phyloP scores from a whole-genome alignment of 2,888 invertebrate species.

The Cordilura impudica region DNA sequence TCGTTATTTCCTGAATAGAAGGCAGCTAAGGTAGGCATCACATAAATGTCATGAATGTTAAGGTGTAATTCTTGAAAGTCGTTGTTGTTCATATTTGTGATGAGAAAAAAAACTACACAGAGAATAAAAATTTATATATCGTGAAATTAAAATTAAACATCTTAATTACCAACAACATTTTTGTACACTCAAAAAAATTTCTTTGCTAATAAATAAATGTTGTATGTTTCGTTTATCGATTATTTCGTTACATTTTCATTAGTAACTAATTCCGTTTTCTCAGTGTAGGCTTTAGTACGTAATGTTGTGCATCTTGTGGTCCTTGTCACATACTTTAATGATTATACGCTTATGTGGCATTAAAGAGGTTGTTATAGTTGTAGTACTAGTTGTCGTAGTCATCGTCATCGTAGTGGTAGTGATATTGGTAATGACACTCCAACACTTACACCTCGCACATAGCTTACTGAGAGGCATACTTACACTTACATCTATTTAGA shows the following conservation, averaged over 20 bases:
- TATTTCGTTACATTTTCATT: too few relatives aligned
- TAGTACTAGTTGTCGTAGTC: background rate
- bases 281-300: too few relatives aligned
- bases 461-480: too few relatives aligned
- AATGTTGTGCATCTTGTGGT: background rate
- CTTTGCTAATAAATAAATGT: too few relatives aligned
- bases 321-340: conserved; percentile 47
- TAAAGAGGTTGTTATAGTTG: background rate
- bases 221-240: too few relatives aligned
- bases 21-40: conserved; percentile 1
- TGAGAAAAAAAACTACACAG: too few relatives aligned
- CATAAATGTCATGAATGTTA: conserved; percentile 11
- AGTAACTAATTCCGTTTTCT: too few relatives aligned
- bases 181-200: too few relatives aligned
- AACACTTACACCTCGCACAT: background rate
- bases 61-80: conserved; percentile 19
- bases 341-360: conserved; percentile 44
- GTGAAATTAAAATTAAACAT: too few relatives aligned
- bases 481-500: background rate
- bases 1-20: background rate
- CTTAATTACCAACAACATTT: too few relatives aligned
- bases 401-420: conserved; percentile 9
- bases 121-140: too few relatives aligned
- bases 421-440: background rate
- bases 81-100: background rate